Percentiles rank a stretch among this genome's conserved stretches.
These are phyloP conservation scores for Cryptocephalus primarius DNA, from an alignment of 2,888 invertebrate species.

Conservation along the genomic window DNA sequence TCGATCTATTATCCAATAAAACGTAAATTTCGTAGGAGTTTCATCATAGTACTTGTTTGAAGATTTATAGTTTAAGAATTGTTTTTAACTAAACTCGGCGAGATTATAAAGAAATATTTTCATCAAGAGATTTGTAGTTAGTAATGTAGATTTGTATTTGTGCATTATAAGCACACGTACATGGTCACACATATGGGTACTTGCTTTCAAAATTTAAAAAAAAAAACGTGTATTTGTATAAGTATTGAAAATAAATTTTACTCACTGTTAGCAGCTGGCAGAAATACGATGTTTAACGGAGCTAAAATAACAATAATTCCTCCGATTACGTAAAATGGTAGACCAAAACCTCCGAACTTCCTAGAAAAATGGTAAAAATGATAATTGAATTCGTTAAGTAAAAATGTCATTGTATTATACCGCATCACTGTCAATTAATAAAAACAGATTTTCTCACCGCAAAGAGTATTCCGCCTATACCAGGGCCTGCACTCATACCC, in stretches of 20 bases:
- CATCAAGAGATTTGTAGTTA: no score
- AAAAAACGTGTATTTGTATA: no score
- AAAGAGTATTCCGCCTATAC: conserved; percentile 65
- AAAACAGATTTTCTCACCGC: conserved; percentile 45
- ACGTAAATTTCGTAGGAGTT: no score
- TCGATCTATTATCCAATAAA: no score
- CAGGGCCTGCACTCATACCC: conserved; percentile 72
- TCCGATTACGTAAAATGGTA: conserved; percentile 68
- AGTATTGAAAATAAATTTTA: conserved; percentile 4
- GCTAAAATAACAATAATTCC: conserved; percentile 51
- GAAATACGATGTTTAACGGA: conserved; percentile 49
- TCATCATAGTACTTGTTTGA: no score
- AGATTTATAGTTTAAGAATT: no score
- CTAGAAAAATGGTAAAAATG: conserved; percentile 40
- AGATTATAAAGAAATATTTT: no score
- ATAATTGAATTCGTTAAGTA: conserved; percentile 2
- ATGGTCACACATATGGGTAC: no score
- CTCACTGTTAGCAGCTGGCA: conserved; percentile 50
- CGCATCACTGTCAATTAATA: not conserved
- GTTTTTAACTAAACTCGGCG: no score
- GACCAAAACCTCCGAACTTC: conserved; percentile 67
- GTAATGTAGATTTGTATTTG: no score
- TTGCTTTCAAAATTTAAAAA: no score
- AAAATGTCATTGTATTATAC: not conserved
- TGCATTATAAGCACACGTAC: no score